Evolutionary conservation across 2,797 vertebrate genomes (phyloP).

Genomic region (Rhabdophis nuchalis): DNA sequence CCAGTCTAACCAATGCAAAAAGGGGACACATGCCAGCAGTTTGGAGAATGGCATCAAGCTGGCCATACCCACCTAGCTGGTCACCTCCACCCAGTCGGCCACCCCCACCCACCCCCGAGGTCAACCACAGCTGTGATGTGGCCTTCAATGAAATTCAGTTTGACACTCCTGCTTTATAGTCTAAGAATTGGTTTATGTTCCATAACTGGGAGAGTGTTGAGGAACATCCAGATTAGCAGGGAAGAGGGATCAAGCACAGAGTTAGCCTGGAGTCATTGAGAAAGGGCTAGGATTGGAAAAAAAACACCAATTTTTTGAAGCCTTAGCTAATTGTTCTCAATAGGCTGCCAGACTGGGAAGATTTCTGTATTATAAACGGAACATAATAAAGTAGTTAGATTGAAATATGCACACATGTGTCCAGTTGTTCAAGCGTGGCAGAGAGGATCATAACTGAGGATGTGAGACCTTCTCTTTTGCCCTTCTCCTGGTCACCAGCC

Average conservation of each 20-base stretch:
- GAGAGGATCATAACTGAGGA: background rate
- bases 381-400: background rate
- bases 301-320: too few species aligned
- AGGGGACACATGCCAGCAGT: too few species aligned
- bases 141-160: too few species aligned
- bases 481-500: background rate
- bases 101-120: too few species aligned
- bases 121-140: too few species aligned
- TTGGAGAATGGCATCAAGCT: too few species aligned
- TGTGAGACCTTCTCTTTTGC: background rate
- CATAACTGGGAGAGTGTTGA: background rate
- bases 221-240: background rate
- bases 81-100: too few species aligned
- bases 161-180: background rate
- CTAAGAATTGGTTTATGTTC: background rate
- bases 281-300: background rate
- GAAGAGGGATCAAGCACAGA: background rate
- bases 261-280: background rate
- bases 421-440: background rate
- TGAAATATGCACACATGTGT: background rate
- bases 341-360: background rate
- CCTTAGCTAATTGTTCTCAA: background rate
- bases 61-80: too few species aligned
- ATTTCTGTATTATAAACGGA: background rate
- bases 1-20: too few species aligned